Percentiles rank a stretch among this genome's conserved stretches.
Evolutionary conservation across 2,888 invertebrate species (phyloP).

Genomic region (Phaonia tiefii): DNA sequence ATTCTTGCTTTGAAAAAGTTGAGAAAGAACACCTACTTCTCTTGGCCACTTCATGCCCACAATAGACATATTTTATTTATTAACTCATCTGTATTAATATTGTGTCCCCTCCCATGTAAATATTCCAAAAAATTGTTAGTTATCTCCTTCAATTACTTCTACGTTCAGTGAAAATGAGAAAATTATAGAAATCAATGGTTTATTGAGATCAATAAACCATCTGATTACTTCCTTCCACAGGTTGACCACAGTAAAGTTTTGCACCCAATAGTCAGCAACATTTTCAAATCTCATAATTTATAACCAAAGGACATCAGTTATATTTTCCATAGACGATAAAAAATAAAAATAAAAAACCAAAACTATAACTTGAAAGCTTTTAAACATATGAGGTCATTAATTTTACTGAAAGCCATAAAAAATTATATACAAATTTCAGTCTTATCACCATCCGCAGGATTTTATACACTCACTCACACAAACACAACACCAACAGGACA

Average conservation of each 20-base stretch:
- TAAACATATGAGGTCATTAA: slow-evolving; percentile 17
- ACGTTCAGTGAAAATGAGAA: too few relatives aligned
- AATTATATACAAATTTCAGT: slow-evolving; percentile 38
- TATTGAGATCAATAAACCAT: too few relatives aligned
- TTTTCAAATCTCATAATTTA: slow-evolving; percentile 33
- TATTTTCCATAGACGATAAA: neutral
- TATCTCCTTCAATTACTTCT: too few relatives aligned
- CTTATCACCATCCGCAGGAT: slow-evolving; percentile 21
- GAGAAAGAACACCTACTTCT: too few relatives aligned
- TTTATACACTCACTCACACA: neutral
- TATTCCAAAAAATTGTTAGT: too few relatives aligned
- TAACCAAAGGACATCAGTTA: slow-evolving; percentile 10
- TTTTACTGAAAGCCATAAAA: slow-evolving; percentile 29
- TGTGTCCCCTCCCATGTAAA: too few relatives aligned
- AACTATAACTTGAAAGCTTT: neutral
- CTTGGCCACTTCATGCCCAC: too few relatives aligned
- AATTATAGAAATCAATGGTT: too few relatives aligned
- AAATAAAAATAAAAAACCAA: neutral
- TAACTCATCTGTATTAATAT: too few relatives aligned
- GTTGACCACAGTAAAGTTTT: neutral
- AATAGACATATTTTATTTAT: too few relatives aligned
- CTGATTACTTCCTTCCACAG: too few relatives aligned
- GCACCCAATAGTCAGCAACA: neutral
- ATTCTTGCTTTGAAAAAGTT: too few relatives aligned
- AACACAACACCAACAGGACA: neutral